Conservation (phyloP, 2,797 vertebrate species). For the Margarornis squamiger region DNA sequence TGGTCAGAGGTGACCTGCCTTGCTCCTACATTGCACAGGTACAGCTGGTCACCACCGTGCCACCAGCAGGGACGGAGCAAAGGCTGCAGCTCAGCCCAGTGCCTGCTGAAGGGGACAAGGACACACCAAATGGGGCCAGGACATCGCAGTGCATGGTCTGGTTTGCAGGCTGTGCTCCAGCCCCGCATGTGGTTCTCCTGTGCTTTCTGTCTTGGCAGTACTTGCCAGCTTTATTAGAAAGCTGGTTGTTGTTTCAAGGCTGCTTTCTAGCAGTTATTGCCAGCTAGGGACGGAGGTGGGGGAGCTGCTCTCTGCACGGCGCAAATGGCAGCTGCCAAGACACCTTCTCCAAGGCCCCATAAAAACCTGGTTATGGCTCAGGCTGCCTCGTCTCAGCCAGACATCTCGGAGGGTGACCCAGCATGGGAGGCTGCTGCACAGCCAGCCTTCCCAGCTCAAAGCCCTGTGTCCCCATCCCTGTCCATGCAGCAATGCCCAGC, state of each 20-base stretch:
- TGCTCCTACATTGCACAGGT: fast-evolving
- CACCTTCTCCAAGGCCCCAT: conserved; percentile 26
- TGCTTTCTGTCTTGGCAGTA: not conserved
- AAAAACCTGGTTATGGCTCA: not conserved
- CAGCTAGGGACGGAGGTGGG: not conserved
- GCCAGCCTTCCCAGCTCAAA: not conserved
- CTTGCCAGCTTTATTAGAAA: conserved; percentile 45
- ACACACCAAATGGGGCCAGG: fast-evolving
- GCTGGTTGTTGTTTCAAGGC: conserved; percentile 42
- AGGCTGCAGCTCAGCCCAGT: not conserved
- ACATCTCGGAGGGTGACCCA: not conserved
- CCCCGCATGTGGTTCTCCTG: not conserved
- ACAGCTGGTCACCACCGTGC: not conserved
- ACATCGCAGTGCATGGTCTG: not conserved
- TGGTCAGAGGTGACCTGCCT: not conserved
- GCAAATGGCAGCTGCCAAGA: conserved; percentile 43
- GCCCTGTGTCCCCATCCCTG: not conserved
- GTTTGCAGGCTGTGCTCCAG: not conserved
- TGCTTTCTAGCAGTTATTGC: not conserved
- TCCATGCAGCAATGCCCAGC: fast-evolving
- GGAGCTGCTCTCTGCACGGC: not conserved
- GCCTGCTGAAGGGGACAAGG: not conserved
- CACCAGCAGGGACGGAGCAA: not conserved
- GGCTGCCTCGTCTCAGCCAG: not conserved
- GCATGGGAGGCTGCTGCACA: not conserved